phyloP scores from a whole-genome alignment of 1,140 invertebrate species.

The Drosophila sucinea region DNA sequence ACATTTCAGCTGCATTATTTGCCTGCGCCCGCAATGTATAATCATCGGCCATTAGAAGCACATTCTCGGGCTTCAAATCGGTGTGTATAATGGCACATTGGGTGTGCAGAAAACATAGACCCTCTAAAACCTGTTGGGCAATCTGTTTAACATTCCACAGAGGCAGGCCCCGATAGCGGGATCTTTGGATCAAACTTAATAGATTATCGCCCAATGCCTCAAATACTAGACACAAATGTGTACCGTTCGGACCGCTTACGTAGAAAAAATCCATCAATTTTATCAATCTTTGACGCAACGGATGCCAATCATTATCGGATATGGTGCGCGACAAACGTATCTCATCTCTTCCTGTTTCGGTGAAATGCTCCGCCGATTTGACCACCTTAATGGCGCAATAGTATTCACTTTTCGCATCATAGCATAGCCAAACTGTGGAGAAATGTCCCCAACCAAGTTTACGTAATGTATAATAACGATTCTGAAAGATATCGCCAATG shows the following conservation, averaged over 20 bases:
- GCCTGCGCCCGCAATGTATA: constrained; percentile 92
- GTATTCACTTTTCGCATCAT: constrained; percentile 93
- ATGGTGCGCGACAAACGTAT: constrained; percentile 97
- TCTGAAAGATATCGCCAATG: constrained; percentile 94
- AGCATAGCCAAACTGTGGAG: constrained; percentile 98
- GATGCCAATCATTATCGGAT: constrained; percentile 91
- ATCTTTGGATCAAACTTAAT: constrained; percentile 98
- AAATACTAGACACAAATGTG: constrained; percentile 98
- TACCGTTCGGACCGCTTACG: constrained; percentile 97
- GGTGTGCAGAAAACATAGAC: constrained; percentile 97
- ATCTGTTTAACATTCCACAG: constrained; percentile 96
- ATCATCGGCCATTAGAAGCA: constrained; percentile 94
- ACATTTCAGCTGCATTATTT: constrained; percentile 91
- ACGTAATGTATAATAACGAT: constrained; percentile 95
- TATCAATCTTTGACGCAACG: constrained; percentile 95
- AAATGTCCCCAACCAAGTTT: constrained; percentile 99
- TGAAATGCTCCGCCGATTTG: constrained; percentile 98
- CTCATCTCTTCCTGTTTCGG: constrained; percentile 98
- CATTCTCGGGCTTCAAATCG: constrained; percentile 99
- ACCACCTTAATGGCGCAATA: constrained; percentile 99
- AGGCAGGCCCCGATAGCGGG: constrained; percentile 98
- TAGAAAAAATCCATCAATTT: constrained; percentile 98
- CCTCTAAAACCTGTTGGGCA: constrained; percentile 97
- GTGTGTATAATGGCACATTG: constrained; percentile 99
- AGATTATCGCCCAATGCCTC: constrained; percentile 99